A percentile compares a stretch with the other conserved stretches of the same genome.
Evolutionary conservation across 2,113 vertebrate genomes (phyloP).

Genomic region (Pyxicephalus adspersus): DNA sequence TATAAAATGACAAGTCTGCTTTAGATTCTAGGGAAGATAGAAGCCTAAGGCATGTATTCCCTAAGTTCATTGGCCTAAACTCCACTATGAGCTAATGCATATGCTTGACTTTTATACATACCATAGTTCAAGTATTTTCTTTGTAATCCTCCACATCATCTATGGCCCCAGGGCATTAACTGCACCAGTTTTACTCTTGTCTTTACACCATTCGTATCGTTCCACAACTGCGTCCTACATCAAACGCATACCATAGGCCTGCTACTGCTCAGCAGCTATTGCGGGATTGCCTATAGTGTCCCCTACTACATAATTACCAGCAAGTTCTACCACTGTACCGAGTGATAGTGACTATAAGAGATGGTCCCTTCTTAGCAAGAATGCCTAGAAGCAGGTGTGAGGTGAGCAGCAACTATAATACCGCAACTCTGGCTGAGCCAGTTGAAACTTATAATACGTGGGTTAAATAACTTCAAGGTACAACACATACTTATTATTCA

Average conservation of each 20-base stretch:
- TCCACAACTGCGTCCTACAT: constrained; percentile 20
- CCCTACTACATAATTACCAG: constrained; percentile 39
- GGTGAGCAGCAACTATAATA: too few relatives aligned
- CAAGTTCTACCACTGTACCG: constrained; percentile 11
- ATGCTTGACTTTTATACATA: neutral
- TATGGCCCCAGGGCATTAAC: constrained; percentile 10
- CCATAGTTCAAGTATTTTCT: neutral
- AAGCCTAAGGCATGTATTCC: too few relatives aligned
- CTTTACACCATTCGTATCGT: neutral
- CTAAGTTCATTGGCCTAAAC: too few relatives aligned
- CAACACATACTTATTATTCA: constrained; percentile 47
- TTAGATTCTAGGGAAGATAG: too few relatives aligned
- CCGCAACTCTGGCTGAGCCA: neutral
- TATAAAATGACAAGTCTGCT: too few relatives aligned
- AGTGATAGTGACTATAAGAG: neutral
- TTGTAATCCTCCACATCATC: neutral
- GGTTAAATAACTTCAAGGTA: constrained; percentile 32
- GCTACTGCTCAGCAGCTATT: neutral
- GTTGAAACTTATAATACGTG: neutral
- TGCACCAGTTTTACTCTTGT: constrained; percentile 19
- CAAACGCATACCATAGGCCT: constrained; percentile 46
- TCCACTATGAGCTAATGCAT: too few relatives aligned
- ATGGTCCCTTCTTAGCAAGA: neutral
- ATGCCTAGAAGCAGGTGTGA: neutral
- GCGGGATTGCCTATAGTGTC: neutral